Evolutionary conservation across 2,888 invertebrate genomes (phyloP).

Genomic region (Cryptosula pallasiana): DNA sequence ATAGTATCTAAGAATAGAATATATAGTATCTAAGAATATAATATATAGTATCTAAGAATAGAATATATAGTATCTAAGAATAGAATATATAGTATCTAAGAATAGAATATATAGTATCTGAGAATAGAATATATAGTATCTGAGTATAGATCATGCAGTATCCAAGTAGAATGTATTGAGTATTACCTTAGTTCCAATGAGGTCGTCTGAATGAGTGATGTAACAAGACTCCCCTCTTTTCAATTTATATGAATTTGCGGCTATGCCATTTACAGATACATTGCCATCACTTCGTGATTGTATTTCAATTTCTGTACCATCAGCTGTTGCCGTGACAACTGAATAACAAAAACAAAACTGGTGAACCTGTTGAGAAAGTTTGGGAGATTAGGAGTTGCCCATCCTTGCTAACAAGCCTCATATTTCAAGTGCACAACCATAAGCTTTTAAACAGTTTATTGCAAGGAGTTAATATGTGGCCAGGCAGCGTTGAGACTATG

Average conservation of each 20-base stretch:
- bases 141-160: background rate
- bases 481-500: too few relatives aligned
- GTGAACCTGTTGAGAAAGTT: background rate
- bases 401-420: too few relatives aligned
- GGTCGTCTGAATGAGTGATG: background rate
- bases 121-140: background rate
- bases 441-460: background rate
- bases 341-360: background rate
- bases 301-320: background rate
- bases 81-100: too few relatives aligned
- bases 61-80: too few relatives aligned
- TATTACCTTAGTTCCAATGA: background rate
- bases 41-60: background rate
- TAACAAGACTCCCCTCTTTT: background rate
- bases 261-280: background rate
- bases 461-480: too few relatives aligned
- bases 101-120: too few relatives aligned
- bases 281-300: background rate
- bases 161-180: background rate
- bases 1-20: background rate
- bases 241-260: background rate
- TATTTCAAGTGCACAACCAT: background rate
- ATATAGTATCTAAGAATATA: background rate
- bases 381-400: constrained; percentile 2
- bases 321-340: background rate